Conservation (phyloP, 2,888 invertebrate species). For the Anoplius nigerrimus region DNA sequence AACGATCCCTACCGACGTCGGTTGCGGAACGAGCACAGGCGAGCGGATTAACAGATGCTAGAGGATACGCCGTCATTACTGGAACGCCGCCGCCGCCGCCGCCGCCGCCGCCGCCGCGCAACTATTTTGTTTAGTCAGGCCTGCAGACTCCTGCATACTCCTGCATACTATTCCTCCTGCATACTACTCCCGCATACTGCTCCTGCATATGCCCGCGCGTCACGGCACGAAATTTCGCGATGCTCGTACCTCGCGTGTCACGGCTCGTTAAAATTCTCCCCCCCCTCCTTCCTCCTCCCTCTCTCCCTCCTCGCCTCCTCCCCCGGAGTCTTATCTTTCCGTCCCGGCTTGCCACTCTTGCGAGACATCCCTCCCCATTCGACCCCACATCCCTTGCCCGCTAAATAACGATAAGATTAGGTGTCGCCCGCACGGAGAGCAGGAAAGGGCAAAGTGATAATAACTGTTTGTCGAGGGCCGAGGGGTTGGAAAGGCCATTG, state of each 20-base stretch:
- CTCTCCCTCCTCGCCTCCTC: conserved; percentile 23
- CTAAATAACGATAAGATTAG: conserved; percentile 48
- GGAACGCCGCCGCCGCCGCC: too few relatives aligned
- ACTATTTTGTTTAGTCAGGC: too few relatives aligned
- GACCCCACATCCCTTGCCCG: conserved; percentile 4
- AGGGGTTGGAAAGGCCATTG: conserved; percentile 49
- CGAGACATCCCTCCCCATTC: not conserved
- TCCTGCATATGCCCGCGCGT: not conserved
- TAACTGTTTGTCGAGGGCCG: conserved; percentile 44
- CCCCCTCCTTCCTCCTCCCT: too few relatives aligned
- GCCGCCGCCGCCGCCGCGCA: too few relatives aligned
- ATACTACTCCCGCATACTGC: not conserved
- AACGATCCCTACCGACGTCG: too few relatives aligned
- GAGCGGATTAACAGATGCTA: too few relatives aligned
- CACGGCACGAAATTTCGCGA: conserved; percentile 32
- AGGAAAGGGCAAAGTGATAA: conserved; percentile 49
- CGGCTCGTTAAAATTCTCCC: conserved; percentile 37
- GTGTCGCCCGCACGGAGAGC: conserved; percentile 40
- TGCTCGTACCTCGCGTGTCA: conserved; percentile 28
- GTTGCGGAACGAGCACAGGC: too few relatives aligned
- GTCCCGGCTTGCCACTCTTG: conserved; percentile 13
- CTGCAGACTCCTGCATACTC: too few relatives aligned
- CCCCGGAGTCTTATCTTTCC: not conserved
- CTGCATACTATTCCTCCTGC: too few relatives aligned
- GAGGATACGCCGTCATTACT: too few relatives aligned